A percentile compares a stretch with the other conserved stretches of the same genome.
phyloP scores from a whole-genome alignment of 2,797 vertebrate genomes.

The Podarcis siculus region DNA sequence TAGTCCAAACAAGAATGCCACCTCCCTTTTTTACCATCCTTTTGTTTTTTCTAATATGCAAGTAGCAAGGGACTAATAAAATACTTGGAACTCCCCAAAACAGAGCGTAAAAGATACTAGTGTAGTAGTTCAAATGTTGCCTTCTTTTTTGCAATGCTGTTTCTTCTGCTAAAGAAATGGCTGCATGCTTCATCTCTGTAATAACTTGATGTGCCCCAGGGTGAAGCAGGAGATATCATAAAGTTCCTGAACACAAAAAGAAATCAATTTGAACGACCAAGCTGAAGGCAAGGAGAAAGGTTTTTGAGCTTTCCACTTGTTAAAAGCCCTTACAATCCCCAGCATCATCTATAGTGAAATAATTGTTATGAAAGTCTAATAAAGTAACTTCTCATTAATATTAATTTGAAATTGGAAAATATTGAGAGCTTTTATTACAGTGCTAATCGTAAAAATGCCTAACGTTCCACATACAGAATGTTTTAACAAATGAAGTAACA shows the following conservation, averaged over 20 bases:
- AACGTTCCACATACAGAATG: not conserved
- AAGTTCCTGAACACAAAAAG: constrained; percentile 27
- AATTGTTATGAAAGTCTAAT: not conserved
- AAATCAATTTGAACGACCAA: constrained; percentile 18
- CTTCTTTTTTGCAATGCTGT: not conserved
- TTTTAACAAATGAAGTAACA: not conserved
- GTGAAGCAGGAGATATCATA: constrained; percentile 17
- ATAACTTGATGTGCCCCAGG: constrained; percentile 11
- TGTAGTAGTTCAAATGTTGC: not conserved
- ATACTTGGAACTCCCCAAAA: constrained; percentile 23
- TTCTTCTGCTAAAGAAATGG: not conserved
- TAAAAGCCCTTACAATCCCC: not conserved
- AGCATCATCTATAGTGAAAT: not conserved
- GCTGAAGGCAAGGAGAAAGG: not conserved
- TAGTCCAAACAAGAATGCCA: not conserved
- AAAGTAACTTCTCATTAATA: not conserved
- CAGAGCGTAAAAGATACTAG: not conserved
- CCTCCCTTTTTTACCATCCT: not conserved
- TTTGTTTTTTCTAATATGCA: constrained; percentile 19
- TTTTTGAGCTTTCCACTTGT: not conserved
- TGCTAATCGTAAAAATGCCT: not conserved
- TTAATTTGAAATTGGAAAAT: constrained; percentile 14
- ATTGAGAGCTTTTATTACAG: not conserved
- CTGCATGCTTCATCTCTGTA: constrained; percentile 17
- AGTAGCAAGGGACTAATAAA: not conserved